These are phyloP conservation scores for Dasyornis broadbenti DNA, from an alignment of 2,113 vertebrate species.

Conservation along the genomic window DNA sequence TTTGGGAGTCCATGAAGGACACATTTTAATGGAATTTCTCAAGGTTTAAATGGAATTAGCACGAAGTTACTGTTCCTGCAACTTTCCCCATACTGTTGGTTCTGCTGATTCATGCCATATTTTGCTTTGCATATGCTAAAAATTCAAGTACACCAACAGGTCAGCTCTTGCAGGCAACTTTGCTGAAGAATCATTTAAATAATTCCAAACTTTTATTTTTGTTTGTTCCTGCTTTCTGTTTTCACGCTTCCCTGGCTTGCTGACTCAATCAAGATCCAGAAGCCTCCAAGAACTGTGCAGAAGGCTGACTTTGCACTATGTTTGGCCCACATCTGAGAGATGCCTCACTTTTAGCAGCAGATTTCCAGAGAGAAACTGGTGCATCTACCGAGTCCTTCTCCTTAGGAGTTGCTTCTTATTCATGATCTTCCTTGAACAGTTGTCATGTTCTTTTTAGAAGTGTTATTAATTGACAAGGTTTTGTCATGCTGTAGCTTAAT, in stretches of 20 bases:
- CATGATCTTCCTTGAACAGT: not conserved
- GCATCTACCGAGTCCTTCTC: not conserved
- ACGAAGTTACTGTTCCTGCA: not conserved
- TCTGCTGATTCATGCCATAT: not conserved
- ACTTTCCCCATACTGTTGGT: not conserved
- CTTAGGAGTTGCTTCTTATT: not conserved
- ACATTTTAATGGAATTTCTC: not conserved
- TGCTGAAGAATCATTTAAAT: not conserved
- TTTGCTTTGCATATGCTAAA: not conserved
- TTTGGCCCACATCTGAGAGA: not conserved
- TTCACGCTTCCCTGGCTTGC: not conserved
- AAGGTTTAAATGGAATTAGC: not conserved
- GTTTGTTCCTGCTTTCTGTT: not conserved
- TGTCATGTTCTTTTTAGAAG: not conserved
- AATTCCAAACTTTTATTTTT: not conserved
- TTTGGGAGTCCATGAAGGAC: not conserved
- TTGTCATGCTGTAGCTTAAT: not conserved
- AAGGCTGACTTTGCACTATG: not conserved
- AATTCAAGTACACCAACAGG: not conserved
- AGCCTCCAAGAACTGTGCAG: not conserved
- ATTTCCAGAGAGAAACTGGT: not conserved
- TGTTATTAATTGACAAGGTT: not conserved
- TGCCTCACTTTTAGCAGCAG: not conserved
- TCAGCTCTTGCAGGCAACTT: not conserved
- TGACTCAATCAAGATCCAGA: not conserved